Evolutionary conservation across 35 echinoderm and acorn worm genomes (phyloP).

Genomic region (Apostichopus parvimensis): DNA sequence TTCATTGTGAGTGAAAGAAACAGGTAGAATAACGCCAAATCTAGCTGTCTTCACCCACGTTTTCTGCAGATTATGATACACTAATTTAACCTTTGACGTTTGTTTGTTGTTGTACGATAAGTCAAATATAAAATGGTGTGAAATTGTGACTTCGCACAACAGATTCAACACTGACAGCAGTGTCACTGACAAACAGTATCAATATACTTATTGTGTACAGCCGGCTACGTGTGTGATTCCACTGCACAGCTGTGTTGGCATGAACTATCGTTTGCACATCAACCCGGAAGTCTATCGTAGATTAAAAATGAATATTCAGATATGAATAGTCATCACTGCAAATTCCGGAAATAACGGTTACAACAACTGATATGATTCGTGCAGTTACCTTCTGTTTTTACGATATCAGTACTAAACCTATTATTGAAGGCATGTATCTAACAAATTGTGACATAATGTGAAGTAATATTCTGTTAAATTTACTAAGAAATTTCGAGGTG

Average conservation of each 20-base stretch:
- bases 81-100: too few relatives aligned
- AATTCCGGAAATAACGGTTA: neutral
- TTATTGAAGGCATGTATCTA: too few relatives aligned
- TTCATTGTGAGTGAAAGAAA: constrained; percentile 37
- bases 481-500: too few relatives aligned
- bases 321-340: neutral
- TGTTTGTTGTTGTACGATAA: too few relatives aligned
- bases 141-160: neutral
- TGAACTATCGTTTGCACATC: neutral
- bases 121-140: neutral
- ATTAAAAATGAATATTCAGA: constrained; percentile 3
- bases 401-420: too few relatives aligned
- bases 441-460: too few relatives aligned
- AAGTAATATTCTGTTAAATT: too few relatives aligned
- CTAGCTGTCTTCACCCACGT: too few relatives aligned
- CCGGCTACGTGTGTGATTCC: neutral
- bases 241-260: neutral
- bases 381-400: too few relatives aligned
- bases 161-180: constrained; percentile 12
- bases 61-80: too few relatives aligned
- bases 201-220: neutral
- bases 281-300: constrained; percentile 8
- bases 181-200: neutral
- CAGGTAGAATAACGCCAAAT: neutral
- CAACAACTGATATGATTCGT: neutral